Conservation (phyloP, 2,113 vertebrate species). For the Rattus norvegicus region DNA sequence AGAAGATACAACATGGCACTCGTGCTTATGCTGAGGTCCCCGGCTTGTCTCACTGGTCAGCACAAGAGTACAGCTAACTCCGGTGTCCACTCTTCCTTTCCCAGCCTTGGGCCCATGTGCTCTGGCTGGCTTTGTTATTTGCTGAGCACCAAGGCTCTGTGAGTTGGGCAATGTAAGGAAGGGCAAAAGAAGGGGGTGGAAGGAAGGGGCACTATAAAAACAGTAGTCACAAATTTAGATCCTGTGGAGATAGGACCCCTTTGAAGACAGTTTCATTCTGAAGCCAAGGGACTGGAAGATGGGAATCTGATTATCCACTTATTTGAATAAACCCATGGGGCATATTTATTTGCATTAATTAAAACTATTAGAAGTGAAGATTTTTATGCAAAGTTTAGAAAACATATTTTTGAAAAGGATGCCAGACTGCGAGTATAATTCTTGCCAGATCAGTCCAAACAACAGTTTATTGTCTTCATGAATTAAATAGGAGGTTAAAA, state of each 20-base stretch:
- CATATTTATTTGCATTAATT: conserved; percentile 42
- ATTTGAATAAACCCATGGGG: conserved; percentile 4
- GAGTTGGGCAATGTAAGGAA: background rate
- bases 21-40: background rate
- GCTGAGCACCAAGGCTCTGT: background rate
- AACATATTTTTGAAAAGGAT: conserved; percentile 22
- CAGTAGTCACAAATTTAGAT: background rate
- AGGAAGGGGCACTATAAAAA: background rate
- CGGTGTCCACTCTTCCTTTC: background rate
- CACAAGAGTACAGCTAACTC: background rate
- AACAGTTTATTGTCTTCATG: conserved; percentile 4
- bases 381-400: conserved; percentile 36
- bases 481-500: conserved; percentile 17
- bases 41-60: background rate
- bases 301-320: background rate
- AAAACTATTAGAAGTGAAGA: conserved; percentile 43
- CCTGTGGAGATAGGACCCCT: background rate
- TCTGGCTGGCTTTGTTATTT: background rate
- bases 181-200: background rate
- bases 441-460: background rate
- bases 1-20: background rate
- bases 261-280: conserved; percentile 30
- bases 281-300: background rate
- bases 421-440: conserved; percentile 30
- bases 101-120: background rate